phyloP scores from a whole-genome alignment of 1,140 invertebrate genomes.

The Myzus persicae region DNA sequence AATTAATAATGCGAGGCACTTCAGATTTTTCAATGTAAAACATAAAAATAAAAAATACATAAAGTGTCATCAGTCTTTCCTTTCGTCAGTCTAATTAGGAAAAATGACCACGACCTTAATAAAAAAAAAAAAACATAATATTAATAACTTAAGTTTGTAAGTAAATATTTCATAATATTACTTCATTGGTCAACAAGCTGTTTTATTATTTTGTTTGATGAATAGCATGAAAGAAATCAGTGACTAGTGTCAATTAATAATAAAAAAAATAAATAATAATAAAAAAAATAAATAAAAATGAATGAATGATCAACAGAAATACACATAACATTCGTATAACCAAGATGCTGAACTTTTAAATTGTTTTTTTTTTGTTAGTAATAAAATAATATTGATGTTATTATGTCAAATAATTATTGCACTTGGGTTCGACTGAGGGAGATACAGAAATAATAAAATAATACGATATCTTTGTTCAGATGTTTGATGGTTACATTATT shows the following conservation, averaged over 20 bases:
- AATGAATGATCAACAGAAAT: neutral
- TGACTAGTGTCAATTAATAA: slow-evolving; percentile 29
- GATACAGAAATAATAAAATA: neutral
- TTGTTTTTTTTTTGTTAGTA: slow-evolving; percentile 6
- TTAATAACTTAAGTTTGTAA: slow-evolving; percentile 35
- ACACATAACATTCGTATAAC: slow-evolving; percentile 10
- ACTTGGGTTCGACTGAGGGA: slow-evolving; percentile 16
- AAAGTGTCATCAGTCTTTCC: slow-evolving; percentile 56
- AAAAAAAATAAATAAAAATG: slow-evolving; percentile 10
- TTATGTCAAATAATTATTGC: slow-evolving; percentile 40
- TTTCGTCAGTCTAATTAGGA: slow-evolving; percentile 57
- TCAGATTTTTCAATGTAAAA: slow-evolving; percentile 46
- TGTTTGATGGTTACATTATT: neutral
- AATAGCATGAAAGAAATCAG: neutral
- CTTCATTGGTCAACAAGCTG: slow-evolving; percentile 28
- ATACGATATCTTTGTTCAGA: slow-evolving; percentile 23
- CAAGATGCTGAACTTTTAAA: slow-evolving; percentile 27
- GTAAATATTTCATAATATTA: slow-evolving; percentile 3
- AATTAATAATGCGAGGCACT: slow-evolving; percentile 53
- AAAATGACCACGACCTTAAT: slow-evolving; percentile 51
- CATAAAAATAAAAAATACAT: slow-evolving; percentile 34
- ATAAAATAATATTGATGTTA: slow-evolving; percentile 21
- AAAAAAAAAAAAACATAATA: slow-evolving; percentile 38
- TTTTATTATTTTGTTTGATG: slow-evolving; percentile 20
- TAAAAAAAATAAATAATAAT: neutral